Evolutionary conservation across 1,140 invertebrate species (phyloP), one percentile per base, ranked within the genome.

Genomic region (Pseudoatta argentina): DNA sequence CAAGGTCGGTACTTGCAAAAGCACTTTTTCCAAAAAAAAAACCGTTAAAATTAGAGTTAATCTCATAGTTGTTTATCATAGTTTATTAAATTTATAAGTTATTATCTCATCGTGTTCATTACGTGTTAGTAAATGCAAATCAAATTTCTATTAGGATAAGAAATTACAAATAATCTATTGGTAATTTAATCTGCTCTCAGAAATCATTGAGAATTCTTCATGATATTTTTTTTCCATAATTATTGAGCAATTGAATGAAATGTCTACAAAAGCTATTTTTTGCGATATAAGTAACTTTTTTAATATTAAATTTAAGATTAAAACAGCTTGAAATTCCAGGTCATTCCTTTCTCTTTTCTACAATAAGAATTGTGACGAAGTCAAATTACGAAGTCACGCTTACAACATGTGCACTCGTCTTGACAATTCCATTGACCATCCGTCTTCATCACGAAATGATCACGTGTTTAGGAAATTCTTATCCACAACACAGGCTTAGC

Each of bases 391-490:
- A 14, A 24, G 30, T 55, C 85, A 86, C 53, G 53, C n/a, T 12
- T 18, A 6, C 12, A 14, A 6, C 72, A 72, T 77, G 72, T 82
- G 85, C 30, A 48, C 51, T 16, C 2, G 1, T 63, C 21, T 63
- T n/a, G 67, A 66, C 6, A 64, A 81, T 4, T 34, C 34, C 69
- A 39, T 53, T 21, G 30, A 61, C 30, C 30, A 24, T 87, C 8
- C n/a, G 5, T 30, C 61, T 39, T 14, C 8, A 12, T 27, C 71
- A 87, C n/a, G 77, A 44, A 34, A 55, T 39, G 72, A 88, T 88
- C 87, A 88, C 87, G 72, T 88, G 87, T 72, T 44, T 21, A 12
- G 30, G 16, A 59, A 30, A 71, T 73, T 72, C 27, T 64, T 24
- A 12, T 76, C 53, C 57, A 14, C 6, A 30, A 55, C 27, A 34